Evolutionary conservation across 1,140 invertebrate genomes (phyloP).

Genomic region (Diachasmimorpha longicaudata): DNA sequence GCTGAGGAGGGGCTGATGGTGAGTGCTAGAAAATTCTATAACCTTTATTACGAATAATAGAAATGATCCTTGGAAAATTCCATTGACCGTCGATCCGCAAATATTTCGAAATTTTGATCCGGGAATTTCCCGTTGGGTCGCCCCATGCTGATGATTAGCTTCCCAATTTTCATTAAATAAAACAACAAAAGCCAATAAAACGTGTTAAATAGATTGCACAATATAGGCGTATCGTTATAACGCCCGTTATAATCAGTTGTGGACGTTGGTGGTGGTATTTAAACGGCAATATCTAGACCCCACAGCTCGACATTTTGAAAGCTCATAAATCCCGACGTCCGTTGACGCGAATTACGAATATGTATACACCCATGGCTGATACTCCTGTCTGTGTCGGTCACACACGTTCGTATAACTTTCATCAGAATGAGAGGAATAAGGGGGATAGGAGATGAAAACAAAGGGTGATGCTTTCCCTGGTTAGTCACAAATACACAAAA

Average conservation of each 20-base stretch:
- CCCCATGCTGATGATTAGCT: background rate
- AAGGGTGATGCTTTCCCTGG: conserved; percentile 7
- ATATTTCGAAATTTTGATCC: too few species aligned
- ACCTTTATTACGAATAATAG: too few species aligned
- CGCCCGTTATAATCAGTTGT: conserved; percentile 6
- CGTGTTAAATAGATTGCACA: background rate
- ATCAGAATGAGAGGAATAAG: background rate
- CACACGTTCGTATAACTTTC: conserved; percentile 3
- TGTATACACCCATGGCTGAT: conserved; percentile 4
- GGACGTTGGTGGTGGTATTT: conserved; percentile 6
- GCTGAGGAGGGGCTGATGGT: too few species aligned
- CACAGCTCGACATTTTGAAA: conserved; percentile 19
- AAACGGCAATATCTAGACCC: conserved; percentile 19
- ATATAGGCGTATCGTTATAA: background rate
- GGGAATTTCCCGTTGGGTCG: background rate
- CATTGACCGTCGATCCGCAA: too few species aligned
- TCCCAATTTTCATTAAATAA: background rate
- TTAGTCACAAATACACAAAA: background rate
- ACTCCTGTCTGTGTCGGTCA: background rate
- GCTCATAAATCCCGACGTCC: conserved; percentile 16
- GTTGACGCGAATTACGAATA: conserved; percentile 27
- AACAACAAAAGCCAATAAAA: background rate
- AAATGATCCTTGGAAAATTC: too few species aligned
- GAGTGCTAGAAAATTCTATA: too few species aligned
- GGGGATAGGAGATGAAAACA: conserved; percentile 17